Evolutionary conservation across 2,888 invertebrate genomes (phyloP).

Genomic region (Galerucella pusilla): DNA sequence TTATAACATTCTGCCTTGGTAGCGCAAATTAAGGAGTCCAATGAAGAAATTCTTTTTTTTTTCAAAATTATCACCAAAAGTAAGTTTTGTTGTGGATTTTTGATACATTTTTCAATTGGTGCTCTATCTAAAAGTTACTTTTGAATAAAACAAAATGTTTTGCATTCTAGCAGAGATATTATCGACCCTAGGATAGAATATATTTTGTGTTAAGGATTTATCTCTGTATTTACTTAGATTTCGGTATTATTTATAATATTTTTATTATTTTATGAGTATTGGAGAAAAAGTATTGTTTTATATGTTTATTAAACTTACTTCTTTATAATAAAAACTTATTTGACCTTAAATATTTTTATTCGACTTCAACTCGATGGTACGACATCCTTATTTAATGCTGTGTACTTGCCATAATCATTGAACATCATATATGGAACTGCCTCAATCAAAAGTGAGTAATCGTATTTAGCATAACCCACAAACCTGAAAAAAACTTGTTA

Average conservation of each 20-base stretch:
- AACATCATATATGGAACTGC: too few species aligned
- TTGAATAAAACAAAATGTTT: not conserved
- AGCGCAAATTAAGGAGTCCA: too few species aligned
- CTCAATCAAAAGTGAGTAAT: too few species aligned
- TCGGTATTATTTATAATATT: constrained; percentile 44
- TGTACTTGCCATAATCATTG: too few species aligned
- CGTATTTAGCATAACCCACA: too few species aligned
- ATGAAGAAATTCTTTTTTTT: too few species aligned
- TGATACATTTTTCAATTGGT: not conserved
- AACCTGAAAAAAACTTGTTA: too few species aligned
- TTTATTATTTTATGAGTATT: constrained; percentile 42
- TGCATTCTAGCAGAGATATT: constrained; percentile 29
- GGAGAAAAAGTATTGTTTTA: constrained; percentile 46
- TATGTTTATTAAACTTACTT: constrained; percentile 45
- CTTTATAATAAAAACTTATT: constrained; percentile 50
- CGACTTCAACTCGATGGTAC: too few species aligned
- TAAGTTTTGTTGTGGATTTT: not conserved
- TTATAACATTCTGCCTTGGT: too few species aligned
- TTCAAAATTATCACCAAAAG: too few species aligned
- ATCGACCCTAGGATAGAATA: constrained; percentile 23
- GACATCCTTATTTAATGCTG: too few species aligned
- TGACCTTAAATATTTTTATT: constrained; percentile 31
- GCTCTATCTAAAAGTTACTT: not conserved
- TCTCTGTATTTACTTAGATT: constrained; percentile 28
- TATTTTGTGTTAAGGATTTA: constrained; percentile 28